These are phyloP conservation scores for Meganola albula DNA, from an alignment of 2,888 invertebrate species.

Conservation along the genomic window DNA sequence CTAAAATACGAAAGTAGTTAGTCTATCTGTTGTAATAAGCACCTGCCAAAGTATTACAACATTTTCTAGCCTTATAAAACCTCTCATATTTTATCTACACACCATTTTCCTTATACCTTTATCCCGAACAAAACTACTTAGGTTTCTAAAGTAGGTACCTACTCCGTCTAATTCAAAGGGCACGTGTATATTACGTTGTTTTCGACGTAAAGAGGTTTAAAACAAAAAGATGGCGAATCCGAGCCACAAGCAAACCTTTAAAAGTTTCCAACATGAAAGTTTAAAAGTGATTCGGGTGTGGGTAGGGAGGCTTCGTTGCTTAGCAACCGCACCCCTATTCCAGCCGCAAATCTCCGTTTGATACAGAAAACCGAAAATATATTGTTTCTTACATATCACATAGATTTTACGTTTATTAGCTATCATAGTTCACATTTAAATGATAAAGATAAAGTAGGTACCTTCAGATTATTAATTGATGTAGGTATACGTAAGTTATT, in stretches of 20 bases:
- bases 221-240: slow-evolving; percentile 68
- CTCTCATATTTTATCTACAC: no score
- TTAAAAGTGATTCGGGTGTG: slow-evolving; percentile 71
- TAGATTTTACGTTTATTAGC: no score
- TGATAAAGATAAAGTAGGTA: no score
- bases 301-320: slow-evolving; percentile 46
- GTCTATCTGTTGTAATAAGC: no score
- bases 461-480: no score
- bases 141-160: slow-evolving; percentile 18
- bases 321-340: slow-evolving; percentile 60
- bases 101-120: slow-evolving; percentile 21
- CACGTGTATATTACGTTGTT: slow-evolving; percentile 36
- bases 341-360: slow-evolving; percentile 70
- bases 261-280: slow-evolving; percentile 77
- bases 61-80: no score
- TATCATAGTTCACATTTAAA: no score
- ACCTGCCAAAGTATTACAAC: no score
- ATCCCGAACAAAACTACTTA: slow-evolving; percentile 28
- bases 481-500: no score
- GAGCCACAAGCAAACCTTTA: slow-evolving; percentile 73
- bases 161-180: slow-evolving; percentile 22
- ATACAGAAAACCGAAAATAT: slow-evolving; percentile 62
- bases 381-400: slow-evolving; percentile 60
- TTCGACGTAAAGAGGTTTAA: slow-evolving; percentile 51
- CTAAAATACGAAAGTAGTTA: no score